Conservation (phyloP, 2,888 invertebrate genomes). For the Iselma pallidipennis region DNA sequence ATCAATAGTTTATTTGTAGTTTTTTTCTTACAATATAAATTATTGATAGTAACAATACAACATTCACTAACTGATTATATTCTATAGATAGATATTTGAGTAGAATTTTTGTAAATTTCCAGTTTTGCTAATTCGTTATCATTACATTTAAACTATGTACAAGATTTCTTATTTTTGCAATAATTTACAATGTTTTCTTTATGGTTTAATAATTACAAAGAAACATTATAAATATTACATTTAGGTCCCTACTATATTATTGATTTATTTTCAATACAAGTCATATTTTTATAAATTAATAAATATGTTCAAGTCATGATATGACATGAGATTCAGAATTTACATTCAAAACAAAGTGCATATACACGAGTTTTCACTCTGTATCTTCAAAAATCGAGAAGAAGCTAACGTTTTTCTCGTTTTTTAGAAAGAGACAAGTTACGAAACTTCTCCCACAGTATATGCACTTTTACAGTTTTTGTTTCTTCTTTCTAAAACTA, state of each 20-base stretch:
- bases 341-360: not conserved
- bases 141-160: constrained; percentile 9
- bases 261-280: not conserved
- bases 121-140: constrained; percentile 7
- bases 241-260: constrained; percentile 11
- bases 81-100: constrained; percentile 7
- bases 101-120: constrained; percentile 6
- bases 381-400: too few relatives aligned
- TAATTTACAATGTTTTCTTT: not conserved
- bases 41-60: constrained; percentile 5
- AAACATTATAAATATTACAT: constrained; percentile 14
- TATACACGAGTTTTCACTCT: too few relatives aligned
- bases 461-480: too few relatives aligned
- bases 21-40: not conserved
- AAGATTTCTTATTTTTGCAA: constrained; percentile 2
- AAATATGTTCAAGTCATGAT: constrained; percentile 18
- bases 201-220: not conserved
- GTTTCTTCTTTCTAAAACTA: too few relatives aligned
- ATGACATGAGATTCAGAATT: constrained; percentile 21
- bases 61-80: constrained; percentile 22
- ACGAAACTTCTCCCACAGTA: too few relatives aligned
- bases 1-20: not conserved
- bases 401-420: too few relatives aligned
- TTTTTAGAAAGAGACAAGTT: too few relatives aligned
- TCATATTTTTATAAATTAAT: constrained; percentile 7